Evolutionary conservation across 2,113 vertebrate species (phyloP).

Genomic region (Lasiurus borealis): DNA sequence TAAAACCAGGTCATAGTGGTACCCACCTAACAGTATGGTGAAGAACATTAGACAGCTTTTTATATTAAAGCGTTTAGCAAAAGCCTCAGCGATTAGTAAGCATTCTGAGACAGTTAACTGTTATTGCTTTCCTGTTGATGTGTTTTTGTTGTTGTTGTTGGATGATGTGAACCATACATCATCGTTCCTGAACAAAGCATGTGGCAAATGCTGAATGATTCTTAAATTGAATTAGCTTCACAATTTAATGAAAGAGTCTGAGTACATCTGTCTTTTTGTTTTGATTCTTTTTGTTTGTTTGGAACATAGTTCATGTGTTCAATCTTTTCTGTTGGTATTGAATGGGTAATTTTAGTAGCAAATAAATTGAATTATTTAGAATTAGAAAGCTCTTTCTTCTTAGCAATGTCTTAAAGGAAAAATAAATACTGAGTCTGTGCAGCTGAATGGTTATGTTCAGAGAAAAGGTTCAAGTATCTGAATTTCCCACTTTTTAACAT

Average conservation of each 20-base stretch:
- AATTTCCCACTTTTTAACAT: constrained; percentile 2
- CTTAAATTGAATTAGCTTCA: constrained; percentile 56
- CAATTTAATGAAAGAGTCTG: constrained; percentile 54
- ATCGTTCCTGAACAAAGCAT: background rate
- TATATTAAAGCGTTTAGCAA: background rate
- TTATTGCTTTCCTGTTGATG: background rate
- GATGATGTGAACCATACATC: constrained; percentile 4
- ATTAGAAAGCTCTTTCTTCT: constrained; percentile 57
- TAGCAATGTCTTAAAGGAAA: constrained; percentile 37
- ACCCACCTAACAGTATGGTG: background rate
- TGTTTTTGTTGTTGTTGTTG: background rate
- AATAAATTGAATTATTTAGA: constrained; percentile 70
- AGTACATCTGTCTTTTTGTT: constrained; percentile 61
- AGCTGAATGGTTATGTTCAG: background rate
- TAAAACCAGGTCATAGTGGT: background rate
- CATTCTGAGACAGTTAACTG: background rate
- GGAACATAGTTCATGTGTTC: constrained; percentile 17
- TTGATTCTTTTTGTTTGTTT: constrained; percentile 63
- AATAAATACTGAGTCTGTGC: constrained; percentile 34
- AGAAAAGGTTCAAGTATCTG: constrained; percentile 32
- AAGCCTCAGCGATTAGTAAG: background rate
- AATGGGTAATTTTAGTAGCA: constrained; percentile 68
- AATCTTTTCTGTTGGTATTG: constrained; percentile 62
- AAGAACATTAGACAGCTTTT: background rate
- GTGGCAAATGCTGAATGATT: constrained; percentile 59